Base-by-base conservation (phyloP, 2,113 vertebrate genomes). In the Actinemys pallida region DNA sequence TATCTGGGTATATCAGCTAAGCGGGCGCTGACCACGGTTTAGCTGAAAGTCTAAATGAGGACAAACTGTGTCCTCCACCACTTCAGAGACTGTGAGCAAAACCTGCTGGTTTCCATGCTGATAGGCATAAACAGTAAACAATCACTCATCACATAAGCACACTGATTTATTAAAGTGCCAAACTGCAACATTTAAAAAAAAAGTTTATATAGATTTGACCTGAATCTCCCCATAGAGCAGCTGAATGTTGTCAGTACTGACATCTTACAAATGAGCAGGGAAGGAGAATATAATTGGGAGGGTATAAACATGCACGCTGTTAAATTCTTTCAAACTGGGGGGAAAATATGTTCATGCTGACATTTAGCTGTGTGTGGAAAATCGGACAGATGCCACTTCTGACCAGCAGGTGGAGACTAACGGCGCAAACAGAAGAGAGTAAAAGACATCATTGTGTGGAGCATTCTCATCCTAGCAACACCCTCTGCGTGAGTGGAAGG, bases 331-430 rank as follows among this genome's bases (percentile, higher is more conserved):
- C 47, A 54, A 65, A 90, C 0, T 8, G 75, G 57, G 54, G 81
- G 54, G 47, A 57, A 3, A 90, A 80, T 78, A 47, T 45, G 12
- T 47, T 78, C 45, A 47, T 13, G 11, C 25, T 10, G 86, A 22
- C 39, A 29, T 76, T 92, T 90, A 27, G 22, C 59, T 93, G 11
- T 0, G 19, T 27, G 59, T 29, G 81, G 53, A 89, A 89, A n/a
- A n/a, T 14, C 39, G 14, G 45, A n/a, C 12, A 78, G 89, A 22
- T 96, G 88, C 91, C 65, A 5, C 45, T 53, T 78, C 31, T 92
- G 90, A 91, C 96, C 97, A 93, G 93, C 92, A 97, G 96, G 45
- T 95, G 96, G 96, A 95, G 97, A 93, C 93, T 96, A 92, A 0
- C 95, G 96, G 96, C 96, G 94, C 54, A 57, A 93, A 97, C 93